phyloP scores from a whole-genome alignment of 2,797 vertebrate species.

The Manis pentadactyla region DNA sequence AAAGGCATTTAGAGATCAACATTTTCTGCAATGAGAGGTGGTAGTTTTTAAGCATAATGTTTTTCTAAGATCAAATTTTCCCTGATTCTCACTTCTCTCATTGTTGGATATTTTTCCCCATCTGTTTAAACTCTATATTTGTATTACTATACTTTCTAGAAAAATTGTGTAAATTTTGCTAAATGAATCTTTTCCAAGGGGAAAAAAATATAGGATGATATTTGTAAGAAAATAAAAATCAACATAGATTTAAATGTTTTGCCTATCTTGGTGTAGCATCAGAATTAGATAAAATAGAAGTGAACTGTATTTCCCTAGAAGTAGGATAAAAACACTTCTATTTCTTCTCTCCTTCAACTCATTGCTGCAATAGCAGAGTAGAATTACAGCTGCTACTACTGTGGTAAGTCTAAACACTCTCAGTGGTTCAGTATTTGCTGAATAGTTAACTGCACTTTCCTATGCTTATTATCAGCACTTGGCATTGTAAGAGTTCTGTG shows the following conservation, averaged over 20 bases:
- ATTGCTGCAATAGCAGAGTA: background rate
- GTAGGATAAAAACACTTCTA: background rate
- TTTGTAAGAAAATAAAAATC: background rate
- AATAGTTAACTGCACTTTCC: background rate
- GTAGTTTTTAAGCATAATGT: background rate
- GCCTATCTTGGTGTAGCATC: background rate
- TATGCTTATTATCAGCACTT: background rate
- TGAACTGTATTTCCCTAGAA: background rate
- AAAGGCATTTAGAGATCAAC: slow-evolving; percentile 26
- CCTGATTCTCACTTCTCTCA: background rate
- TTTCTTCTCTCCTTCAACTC: background rate
- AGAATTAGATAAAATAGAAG: background rate
- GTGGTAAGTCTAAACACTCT: background rate
- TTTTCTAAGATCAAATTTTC: background rate
- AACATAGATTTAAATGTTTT: background rate
- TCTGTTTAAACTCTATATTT: background rate
- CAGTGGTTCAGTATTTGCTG: background rate
- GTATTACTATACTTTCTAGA: background rate
- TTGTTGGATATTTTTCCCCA: background rate
- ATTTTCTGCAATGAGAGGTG: slow-evolving; percentile 41
- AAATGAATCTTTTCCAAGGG: background rate
- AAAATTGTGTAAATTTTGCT: background rate
- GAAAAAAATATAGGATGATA: background rate
- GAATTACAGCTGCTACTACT: background rate
- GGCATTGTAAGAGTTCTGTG: too few relatives aligned